Percentiles rank a stretch among this genome's conserved stretches.
phyloP scores from a whole-genome alignment of 2,888 invertebrate genomes.

The Himalopsyche japonica region DNA sequence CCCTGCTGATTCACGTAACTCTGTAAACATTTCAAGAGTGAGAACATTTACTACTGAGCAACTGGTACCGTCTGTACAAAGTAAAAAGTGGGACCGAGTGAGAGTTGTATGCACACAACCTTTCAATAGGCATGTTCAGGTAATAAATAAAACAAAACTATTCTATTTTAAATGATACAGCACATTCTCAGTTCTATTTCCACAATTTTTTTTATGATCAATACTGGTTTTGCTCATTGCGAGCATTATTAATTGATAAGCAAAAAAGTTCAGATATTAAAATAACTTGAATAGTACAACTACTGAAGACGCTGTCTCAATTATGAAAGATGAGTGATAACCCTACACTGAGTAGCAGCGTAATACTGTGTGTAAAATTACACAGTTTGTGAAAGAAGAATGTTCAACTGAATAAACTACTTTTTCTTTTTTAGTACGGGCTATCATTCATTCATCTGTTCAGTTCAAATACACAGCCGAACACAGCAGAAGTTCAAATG shows the following conservation, averaged over 20 bases:
- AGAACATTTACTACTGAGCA: conserved; percentile 70
- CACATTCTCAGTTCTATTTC: too few relatives aligned
- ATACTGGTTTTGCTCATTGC: too few relatives aligned
- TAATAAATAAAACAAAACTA: conserved; percentile 41
- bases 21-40: conserved; percentile 68
- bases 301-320: too few relatives aligned
- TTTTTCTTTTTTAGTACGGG: conserved; percentile 64
- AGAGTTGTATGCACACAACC: conserved; percentile 86
- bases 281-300: too few relatives aligned
- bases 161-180: too few relatives aligned
- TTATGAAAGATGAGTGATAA: too few relatives aligned
- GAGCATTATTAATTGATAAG: too few relatives aligned
- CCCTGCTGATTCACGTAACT: conserved; percentile 72
- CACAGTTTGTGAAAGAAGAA: too few relatives aligned
- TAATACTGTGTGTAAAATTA: too few relatives aligned
- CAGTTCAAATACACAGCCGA: conserved; percentile 49
- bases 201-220: too few relatives aligned
- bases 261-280: too few relatives aligned
- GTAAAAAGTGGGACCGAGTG: conserved; percentile 79
- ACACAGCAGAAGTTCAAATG: conserved; percentile 16
- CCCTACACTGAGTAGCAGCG: too few relatives aligned
- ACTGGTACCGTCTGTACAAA: conserved; percentile 59
- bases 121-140: conserved; percentile 73
- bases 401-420: not conserved
- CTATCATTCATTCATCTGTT: conserved; percentile 76